Conservation (phyloP, 2,113 vertebrate genomes). For the Amphilophus citrinellus region DNA sequence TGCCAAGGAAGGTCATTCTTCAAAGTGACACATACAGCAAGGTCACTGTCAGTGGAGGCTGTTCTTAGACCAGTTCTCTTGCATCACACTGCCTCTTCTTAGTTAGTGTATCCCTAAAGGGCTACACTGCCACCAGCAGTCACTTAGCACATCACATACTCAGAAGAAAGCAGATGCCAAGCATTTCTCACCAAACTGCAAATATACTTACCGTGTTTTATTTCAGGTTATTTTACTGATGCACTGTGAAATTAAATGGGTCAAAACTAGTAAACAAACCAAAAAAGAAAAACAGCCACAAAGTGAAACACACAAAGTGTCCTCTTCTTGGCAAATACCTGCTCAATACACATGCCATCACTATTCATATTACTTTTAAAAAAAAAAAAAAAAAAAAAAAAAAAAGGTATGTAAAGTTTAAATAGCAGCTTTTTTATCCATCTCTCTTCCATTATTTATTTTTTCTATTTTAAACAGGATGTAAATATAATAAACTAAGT, state of each 20-base stretch:
- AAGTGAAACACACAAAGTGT: neutral
- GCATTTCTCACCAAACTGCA: neutral
- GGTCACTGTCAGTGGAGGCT: constrained; percentile 62
- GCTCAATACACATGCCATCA: neutral
- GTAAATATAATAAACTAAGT: neutral
- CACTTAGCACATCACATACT: constrained; percentile 33
- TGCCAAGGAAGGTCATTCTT: constrained; percentile 56
- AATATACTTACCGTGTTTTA: neutral
- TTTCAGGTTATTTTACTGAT: neutral
- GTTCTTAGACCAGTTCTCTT: constrained; percentile 35
- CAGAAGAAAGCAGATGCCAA: constrained; percentile 4
- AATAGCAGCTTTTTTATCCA: neutral
- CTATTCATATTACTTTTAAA: neutral
- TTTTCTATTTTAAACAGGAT: neutral
- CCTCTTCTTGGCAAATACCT: neutral
- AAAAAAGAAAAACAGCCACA: neutral
- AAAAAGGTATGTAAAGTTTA: neutral
- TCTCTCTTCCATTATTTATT: neutral
- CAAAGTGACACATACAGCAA: constrained; percentile 63
- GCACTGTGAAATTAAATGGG: neutral
- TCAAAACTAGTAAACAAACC: neutral
- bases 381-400: neutral
- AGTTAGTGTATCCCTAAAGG: constrained; percentile 41
- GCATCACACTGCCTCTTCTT: constrained; percentile 36
- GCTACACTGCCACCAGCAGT: constrained; percentile 52